phyloP scores from a whole-genome alignment of 2,113 vertebrate species.

The Lanius collurio region DNA sequence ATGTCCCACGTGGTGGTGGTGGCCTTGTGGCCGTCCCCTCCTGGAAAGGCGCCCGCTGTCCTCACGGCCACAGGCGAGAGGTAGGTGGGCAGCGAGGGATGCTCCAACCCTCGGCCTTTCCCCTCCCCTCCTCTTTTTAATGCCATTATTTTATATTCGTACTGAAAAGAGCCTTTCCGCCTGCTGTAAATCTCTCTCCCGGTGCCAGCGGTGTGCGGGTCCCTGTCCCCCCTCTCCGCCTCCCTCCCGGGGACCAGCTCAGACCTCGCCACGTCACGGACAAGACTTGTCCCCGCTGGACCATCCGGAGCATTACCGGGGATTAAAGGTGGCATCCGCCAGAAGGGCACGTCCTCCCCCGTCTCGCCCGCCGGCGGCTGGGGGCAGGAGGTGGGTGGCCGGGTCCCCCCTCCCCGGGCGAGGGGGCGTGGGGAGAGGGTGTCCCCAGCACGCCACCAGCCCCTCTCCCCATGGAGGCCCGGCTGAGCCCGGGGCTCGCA shows the following conservation, averaged over 20 bases:
- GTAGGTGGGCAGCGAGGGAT: background rate
- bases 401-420: accelerated
- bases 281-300: background rate
- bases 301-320: slow-evolving; percentile 22
- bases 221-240: background rate
- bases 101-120: background rate
- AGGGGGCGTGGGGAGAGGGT: background rate
- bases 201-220: background rate
- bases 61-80: background rate
- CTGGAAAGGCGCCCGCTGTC: background rate
- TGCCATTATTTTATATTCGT: accelerated
- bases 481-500: accelerated
- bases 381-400: background rate
- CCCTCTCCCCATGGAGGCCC: background rate
- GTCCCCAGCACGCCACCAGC: background rate
- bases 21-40: background rate
- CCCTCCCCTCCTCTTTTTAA: background rate
- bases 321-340: slow-evolving; percentile 40
- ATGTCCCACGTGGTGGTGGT: background rate
- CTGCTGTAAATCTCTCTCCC: background rate
- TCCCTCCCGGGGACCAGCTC: background rate
- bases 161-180: accelerated
- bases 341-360: slow-evolving; percentile 20
- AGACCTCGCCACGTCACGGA: background rate
- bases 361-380: background rate